Base-by-base conservation (phyloP, 2,797 vertebrate species). In the Limosa lapponica region DNA sequence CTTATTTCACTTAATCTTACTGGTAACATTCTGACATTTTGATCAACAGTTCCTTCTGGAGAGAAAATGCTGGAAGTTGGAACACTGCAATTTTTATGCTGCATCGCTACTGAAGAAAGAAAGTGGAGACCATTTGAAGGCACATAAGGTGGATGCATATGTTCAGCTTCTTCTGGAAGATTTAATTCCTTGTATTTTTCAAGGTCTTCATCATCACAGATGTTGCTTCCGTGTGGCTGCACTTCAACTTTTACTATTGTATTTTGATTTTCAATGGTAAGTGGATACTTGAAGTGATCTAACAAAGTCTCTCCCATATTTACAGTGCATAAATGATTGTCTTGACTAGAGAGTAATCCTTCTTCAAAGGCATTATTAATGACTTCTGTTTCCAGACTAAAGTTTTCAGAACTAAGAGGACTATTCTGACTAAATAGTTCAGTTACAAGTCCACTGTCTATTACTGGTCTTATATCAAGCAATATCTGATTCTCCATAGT, bases 1-100 rank as follows among this genome's bases (percentile, higher is more conserved):
- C 25, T 19, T 55, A 37, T 57, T 91, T 86, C 54, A 30, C 23
- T 80, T 52, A 83, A 79, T 91, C 97, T 98, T 97, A 97, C 97
- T 55, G 96, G 93, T 66, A 95, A 90, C 58, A 82, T 67, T 54
- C 93, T 92, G 92, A 97, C 80, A 19, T 96, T 97, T 27, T 91
- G 34, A 78, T 43, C 70, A 36, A 73, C n/a, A 43, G 81, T 3
- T 88, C 51, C 93, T 71, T 97, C 95, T 70, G 84, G 20, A 77
- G 52, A 73, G 61, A 90, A 96, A 82, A 97, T 5, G 20, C 84
- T 77, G 70, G 90, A 86, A 32, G 93, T 27, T 14, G 23, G 18
- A 52, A 93, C 49, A 72, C 10, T 59, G 32, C 84, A 44, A 24
- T 82, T 90, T 67, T 90, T 44, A 82, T 93, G 83, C 13, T 81